Percentiles rank a stretch among this genome's conserved stretches.
phyloP scores from a whole-genome alignment of 2,113 vertebrate species.

The Pachyramphus minor region DNA sequence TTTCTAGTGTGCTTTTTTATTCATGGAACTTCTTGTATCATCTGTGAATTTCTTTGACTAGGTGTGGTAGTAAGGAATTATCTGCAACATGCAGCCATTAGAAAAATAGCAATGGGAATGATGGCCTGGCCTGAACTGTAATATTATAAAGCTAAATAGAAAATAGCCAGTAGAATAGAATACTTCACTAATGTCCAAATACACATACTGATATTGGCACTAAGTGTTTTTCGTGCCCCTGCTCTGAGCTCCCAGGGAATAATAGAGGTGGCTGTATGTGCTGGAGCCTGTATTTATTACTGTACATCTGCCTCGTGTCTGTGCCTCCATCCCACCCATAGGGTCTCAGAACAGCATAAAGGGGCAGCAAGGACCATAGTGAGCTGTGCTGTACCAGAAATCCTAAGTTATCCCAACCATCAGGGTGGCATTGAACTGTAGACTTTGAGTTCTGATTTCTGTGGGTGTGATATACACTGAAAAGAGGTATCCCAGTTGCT shows the following conservation, averaged over 20 bases:
- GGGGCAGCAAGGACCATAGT: background rate
- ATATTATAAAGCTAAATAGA: background rate
- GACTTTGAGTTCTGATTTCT: background rate
- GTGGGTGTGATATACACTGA: background rate
- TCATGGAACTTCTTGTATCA: background rate
- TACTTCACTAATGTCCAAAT: background rate
- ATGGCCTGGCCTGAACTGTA: background rate
- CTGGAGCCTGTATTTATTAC: background rate
- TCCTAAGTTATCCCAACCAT: background rate
- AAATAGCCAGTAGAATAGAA: background rate
- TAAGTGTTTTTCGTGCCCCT: background rate
- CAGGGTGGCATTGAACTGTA: fast-evolving
- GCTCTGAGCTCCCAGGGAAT: background rate
- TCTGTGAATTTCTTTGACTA: background rate
- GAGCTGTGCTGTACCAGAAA: background rate
- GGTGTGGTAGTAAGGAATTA: background rate
- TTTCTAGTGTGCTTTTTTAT: background rate
- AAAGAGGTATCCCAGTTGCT: background rate
- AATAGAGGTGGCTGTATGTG: background rate
- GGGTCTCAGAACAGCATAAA: background rate
- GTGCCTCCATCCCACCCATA: background rate
- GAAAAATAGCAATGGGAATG: background rate
- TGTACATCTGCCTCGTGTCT: background rate
- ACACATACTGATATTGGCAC: background rate
- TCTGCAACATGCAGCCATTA: background rate